Evolutionary conservation across 2,888 invertebrate genomes (phyloP).

Genomic region (Agonopterix arenella): DNA sequence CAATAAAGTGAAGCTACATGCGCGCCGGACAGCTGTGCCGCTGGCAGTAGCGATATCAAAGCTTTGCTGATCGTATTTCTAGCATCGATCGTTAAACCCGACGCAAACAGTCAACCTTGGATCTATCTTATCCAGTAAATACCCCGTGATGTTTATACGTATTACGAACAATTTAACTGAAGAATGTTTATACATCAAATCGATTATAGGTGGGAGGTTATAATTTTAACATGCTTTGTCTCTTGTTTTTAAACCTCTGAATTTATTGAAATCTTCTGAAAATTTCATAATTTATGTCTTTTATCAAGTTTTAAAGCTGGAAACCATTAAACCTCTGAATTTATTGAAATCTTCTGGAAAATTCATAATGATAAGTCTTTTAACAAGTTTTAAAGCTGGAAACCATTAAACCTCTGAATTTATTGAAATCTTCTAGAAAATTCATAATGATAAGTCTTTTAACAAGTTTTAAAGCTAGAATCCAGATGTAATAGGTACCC

Average conservation of each 20-base stretch:
- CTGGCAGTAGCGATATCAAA: conserved; percentile 17
- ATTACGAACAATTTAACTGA: background rate
- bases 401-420: too few species aligned
- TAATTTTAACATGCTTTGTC: background rate
- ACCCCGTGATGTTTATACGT: conserved; percentile 5
- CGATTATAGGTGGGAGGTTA: background rate
- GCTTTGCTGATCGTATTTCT: conserved; percentile 24
- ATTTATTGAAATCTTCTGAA: too few species aligned
- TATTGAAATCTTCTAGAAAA: too few species aligned
- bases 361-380: too few species aligned
- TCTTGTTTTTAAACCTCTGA: background rate
- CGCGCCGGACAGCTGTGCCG: conserved; percentile 18
- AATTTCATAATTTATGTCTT: too few species aligned
- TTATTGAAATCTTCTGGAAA: too few species aligned
- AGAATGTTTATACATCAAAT: background rate
- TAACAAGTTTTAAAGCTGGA: too few species aligned
- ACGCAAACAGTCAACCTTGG: conserved; percentile 25
- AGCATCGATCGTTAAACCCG: conserved; percentile 26
- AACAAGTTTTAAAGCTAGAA: too few species aligned
- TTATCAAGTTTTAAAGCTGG: too few species aligned
- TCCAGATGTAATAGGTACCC: too few species aligned
- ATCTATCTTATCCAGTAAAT: conserved; percentile 4
- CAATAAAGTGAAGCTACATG: background rate
- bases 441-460: too few species aligned
- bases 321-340: too few species aligned